Evolutionary conservation across 2,888 invertebrate species (phyloP).

Genomic region (Aphodius granarius): DNA sequence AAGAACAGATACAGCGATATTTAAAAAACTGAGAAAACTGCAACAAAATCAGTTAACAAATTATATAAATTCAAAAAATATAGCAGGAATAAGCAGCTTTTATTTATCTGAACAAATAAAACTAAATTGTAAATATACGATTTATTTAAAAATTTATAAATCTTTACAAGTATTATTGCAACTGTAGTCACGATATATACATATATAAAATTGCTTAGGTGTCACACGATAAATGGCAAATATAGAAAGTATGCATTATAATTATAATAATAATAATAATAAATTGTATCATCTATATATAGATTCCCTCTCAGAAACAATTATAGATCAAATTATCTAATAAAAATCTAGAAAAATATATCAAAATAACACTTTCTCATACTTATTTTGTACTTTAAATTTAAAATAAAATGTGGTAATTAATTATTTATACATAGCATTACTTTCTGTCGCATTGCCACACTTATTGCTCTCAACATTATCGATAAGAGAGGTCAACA

Average conservation of each 20-base stretch:
- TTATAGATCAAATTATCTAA: not conserved
- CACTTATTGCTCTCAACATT: slow-evolving; percentile 60
- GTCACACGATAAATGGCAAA: not conserved
- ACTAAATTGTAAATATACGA: not conserved
- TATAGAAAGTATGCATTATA: not conserved
- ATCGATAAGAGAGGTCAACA: slow-evolving; percentile 67
- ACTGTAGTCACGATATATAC: not conserved
- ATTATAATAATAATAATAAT: no score
- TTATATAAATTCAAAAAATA: no score
- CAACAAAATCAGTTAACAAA: no score
- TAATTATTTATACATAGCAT: not conserved
- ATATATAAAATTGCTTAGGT: not conserved
- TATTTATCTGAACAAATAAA: not conserved
- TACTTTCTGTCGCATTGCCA: slow-evolving; percentile 10
- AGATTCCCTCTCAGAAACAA: not conserved
- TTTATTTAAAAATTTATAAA: not conserved
- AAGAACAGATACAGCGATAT: no score
- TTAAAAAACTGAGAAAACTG: no score
- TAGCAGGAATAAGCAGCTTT: no score
- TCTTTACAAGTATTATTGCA: not conserved
- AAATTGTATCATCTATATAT: no score
- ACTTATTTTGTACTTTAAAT: not conserved
- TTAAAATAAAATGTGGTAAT: not conserved
- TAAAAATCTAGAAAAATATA: not conserved
- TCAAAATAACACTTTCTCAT: not conserved